A percentile compares a stretch with the other conserved stretches of the same genome.
Conservation (phyloP, 2,113 vertebrate genomes). For the Leucopsar rothschildi region DNA sequence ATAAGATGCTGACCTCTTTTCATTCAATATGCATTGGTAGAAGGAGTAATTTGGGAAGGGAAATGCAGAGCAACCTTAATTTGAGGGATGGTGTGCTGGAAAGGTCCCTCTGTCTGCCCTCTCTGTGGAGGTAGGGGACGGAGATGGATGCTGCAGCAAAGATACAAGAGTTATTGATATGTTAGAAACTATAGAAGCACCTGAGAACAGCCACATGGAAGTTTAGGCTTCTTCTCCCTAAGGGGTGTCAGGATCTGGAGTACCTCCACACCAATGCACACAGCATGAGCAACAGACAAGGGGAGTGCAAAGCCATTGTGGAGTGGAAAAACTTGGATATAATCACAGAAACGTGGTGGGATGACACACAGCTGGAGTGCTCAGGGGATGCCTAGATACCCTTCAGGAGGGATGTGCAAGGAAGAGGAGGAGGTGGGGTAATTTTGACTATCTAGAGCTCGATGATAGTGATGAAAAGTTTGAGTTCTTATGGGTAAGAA, state of each 20-base stretch:
- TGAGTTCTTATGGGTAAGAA: not conserved
- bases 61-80: not conserved
- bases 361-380: not conserved
- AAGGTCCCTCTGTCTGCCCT: not conserved
- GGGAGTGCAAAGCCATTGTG: not conserved
- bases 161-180: too few relatives aligned
- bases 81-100: not conserved
- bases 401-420: not conserved
- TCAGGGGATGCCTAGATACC: not conserved
- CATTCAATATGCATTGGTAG: not conserved
- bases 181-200: not conserved
- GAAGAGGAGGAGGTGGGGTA: not conserved
- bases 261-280: fast-evolving
- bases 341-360: not conserved
- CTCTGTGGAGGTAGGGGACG: not conserved
- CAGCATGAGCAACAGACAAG: not conserved
- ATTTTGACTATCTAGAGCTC: not conserved
- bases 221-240: not conserved
- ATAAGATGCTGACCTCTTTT: not conserved
- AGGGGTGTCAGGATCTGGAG: not conserved
- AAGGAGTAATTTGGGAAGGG: not conserved
- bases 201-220: not conserved
- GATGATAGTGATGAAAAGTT: not conserved
- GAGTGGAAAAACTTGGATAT: not conserved
- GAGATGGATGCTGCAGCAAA: not conserved